These are phyloP conservation scores for Lophius piscatorius DNA, from an alignment of 2,113 vertebrate species.

Conservation along the genomic window DNA sequence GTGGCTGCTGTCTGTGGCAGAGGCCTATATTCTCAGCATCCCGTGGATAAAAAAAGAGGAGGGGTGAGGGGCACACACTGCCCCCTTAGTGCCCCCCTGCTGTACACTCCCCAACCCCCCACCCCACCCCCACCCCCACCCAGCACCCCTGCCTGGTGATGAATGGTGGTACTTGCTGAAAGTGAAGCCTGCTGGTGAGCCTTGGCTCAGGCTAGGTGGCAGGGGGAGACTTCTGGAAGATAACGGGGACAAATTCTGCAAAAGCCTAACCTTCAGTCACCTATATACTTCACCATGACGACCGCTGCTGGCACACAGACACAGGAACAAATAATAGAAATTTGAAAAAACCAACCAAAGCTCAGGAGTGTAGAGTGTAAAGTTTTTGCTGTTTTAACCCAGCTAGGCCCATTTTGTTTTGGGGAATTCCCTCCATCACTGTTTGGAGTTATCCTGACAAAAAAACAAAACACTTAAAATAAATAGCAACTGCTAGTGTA, in stretches of 20 bases:
- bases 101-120: conserved; percentile 24
- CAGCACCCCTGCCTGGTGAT: conserved; percentile 80
- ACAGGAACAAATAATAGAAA: conserved; percentile 1
- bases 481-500: conserved; percentile 51
- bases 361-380: background rate
- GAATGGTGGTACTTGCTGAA: conserved; percentile 83
- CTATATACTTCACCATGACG: conserved; percentile 54
- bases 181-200: conserved; percentile 81
- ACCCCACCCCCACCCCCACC: conserved; percentile 21
- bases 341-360: background rate
- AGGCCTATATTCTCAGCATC: conserved; percentile 74
- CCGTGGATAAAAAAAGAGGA: conserved; percentile 70
- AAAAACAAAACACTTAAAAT: conserved; percentile 32
- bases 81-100: conserved; percentile 72
- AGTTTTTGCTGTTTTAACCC: background rate
- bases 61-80: conserved; percentile 63
- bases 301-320: conserved; percentile 49
- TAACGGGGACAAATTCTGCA: conserved; percentile 71
- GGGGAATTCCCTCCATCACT: conserved; percentile 22
- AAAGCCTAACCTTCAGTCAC: conserved; percentile 73
- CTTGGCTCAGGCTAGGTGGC: conserved; percentile 69
- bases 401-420: conserved; percentile 20
- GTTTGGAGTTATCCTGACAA: conserved; percentile 29
- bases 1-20: conserved; percentile 76
- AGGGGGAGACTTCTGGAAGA: conserved; percentile 69